Evolutionary conservation across 2,113 vertebrate genomes (phyloP).

Genomic region (Nothocercus julius): DNA sequence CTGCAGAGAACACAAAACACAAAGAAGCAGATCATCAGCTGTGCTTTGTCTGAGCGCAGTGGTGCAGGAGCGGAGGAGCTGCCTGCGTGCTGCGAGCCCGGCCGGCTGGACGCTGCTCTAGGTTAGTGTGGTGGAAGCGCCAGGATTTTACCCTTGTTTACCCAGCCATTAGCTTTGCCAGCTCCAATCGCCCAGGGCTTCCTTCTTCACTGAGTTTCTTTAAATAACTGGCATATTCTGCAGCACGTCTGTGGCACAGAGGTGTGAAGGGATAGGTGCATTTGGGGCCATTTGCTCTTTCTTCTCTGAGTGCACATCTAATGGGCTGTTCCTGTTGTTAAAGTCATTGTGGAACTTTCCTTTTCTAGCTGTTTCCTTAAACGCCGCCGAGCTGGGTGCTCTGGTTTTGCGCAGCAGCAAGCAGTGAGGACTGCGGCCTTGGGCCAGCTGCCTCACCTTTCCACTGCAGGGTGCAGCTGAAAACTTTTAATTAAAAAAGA

Average conservation of each 20-base stretch:
- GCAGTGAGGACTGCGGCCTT: neutral
- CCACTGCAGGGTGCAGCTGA: neutral
- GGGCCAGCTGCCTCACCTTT: neutral
- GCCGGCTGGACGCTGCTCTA: neutral
- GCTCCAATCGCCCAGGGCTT: neutral
- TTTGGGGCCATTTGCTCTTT: neutral
- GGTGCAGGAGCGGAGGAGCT: neutral
- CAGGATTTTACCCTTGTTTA: neutral
- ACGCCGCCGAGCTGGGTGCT: neutral
- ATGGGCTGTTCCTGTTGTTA: neutral
- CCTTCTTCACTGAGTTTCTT: neutral
- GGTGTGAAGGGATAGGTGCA: neutral
- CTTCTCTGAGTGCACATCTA: neutral
- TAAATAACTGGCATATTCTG: neutral
- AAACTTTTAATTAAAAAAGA: conserved; percentile 1
- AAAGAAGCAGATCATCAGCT: neutral
- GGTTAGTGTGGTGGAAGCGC: neutral
- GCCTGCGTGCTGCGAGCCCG: neutral
- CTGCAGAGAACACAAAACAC: neutral
- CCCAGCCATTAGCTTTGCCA: neutral
- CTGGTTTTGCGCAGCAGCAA: neutral
- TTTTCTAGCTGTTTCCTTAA: neutral
- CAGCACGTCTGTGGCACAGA: neutral
- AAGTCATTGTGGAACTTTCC: neutral
- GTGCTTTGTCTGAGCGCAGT: neutral